phyloP scores from a whole-genome alignment of 37 sponge, comb jelly and placozoan species.

The Beroe ovata region DNA sequence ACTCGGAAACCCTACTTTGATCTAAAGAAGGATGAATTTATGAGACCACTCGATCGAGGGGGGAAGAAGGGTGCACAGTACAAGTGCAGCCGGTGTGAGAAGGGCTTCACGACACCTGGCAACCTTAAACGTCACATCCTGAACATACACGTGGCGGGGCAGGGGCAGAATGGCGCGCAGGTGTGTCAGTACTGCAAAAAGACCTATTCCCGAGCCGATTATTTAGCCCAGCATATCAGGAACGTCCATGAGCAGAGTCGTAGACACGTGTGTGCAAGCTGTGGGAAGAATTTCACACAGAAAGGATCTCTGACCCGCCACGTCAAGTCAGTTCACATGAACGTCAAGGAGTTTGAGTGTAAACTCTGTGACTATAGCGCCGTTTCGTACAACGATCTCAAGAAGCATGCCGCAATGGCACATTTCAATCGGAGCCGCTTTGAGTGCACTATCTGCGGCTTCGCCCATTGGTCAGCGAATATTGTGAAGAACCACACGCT shows the following conservation, averaged over 20 bases:
- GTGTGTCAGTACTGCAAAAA: conserved; percentile 40
- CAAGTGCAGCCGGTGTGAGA: conserved; percentile 52
- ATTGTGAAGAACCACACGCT: conserved; percentile 1
- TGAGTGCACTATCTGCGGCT: conserved; percentile 50
- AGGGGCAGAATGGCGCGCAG: not conserved
- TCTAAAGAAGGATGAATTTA: conserved; percentile 4
- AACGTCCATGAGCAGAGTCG: not conserved
- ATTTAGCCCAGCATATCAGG: conserved; percentile 32
- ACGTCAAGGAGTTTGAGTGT: conserved; percentile 14
- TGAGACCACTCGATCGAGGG: not conserved
- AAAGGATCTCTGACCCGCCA: conserved; percentile 38
- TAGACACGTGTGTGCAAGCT: not conserved
- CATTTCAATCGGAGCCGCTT: conserved; percentile 28
- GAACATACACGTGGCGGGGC: not conserved
- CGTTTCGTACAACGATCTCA: conserved; percentile 30
- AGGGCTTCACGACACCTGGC: conserved; percentile 7
- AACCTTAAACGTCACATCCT: conserved; percentile 49
- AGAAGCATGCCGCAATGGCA: conserved; percentile 34
- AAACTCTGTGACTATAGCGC: conserved; percentile 28
- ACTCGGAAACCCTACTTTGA: conserved; percentile 13
- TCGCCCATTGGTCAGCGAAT: conserved; percentile 6
- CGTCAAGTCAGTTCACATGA: not conserved
- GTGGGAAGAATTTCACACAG: conserved; percentile 45
- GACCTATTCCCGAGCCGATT: conserved; percentile 26
- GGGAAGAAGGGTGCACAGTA: not conserved